Conservation (phyloP, 2,888 invertebrate species). For the Heterodera filipjevi region DNA sequence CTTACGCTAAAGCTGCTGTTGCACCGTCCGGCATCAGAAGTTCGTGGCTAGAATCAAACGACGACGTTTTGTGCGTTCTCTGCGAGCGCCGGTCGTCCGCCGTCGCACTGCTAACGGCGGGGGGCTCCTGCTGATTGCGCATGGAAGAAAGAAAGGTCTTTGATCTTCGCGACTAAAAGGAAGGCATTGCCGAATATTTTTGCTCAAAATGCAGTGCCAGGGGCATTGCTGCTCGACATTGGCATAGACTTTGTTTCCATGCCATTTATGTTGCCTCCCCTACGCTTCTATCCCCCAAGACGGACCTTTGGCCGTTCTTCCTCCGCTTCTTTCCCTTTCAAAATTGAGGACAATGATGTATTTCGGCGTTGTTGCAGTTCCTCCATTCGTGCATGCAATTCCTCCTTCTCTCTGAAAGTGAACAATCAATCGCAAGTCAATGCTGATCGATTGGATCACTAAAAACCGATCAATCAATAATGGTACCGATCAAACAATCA, state of each 20-base stretch:
- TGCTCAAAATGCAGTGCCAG: too few relatives aligned
- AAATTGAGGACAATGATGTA: slow-evolving; percentile 40
- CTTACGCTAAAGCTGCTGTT: slow-evolving; percentile 41
- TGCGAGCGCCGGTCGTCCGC: slow-evolving; percentile 22
- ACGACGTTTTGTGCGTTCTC: slow-evolving; percentile 35
- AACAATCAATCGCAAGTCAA: neutral
- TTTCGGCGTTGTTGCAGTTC: slow-evolving; percentile 46
- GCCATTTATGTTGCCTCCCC: too few relatives aligned
- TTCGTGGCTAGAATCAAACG: slow-evolving; percentile 39
- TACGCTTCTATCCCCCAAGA: neutral
- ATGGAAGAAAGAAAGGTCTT: slow-evolving; percentile 44
- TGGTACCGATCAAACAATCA: too few relatives aligned
- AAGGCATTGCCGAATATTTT: slow-evolving; percentile 12
- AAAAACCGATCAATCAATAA: too few relatives aligned
- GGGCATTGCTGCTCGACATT: too few relatives aligned
- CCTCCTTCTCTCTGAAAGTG: slow-evolving; percentile 55
- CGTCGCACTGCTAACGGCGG: neutral
- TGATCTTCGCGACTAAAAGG: slow-evolving; percentile 21
- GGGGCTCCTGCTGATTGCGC: slow-evolving; percentile 33
- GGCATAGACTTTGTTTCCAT: too few relatives aligned
- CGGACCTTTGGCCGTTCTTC: slow-evolving; percentile 5
- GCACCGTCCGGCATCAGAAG: slow-evolving; percentile 23
- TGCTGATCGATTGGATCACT: too few relatives aligned
- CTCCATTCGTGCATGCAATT: slow-evolving; percentile 41
- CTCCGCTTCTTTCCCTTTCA: slow-evolving; percentile 48